Evolutionary conservation across 2,888 invertebrate species (phyloP), one percentile per base, ranked within the genome.

Genomic region (Cataglyphis altisquamis): DNA sequence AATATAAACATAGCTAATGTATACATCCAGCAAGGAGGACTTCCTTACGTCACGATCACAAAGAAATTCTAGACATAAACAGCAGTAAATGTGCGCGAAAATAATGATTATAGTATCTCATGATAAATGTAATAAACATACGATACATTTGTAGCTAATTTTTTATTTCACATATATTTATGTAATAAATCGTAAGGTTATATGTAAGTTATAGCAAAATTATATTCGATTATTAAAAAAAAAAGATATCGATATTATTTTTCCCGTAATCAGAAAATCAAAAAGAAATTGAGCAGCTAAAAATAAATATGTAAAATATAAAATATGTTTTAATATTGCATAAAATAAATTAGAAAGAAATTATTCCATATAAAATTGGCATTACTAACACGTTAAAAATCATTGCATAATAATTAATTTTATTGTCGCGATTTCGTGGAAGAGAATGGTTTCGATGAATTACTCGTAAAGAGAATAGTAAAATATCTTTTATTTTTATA

Each of bases 401-500:
- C n/a, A 74, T 21, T 67, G 21, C 8, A 36, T 21, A 25, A 68
- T 10, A 39, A 36, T 18, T 39, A 39, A n/a, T 39, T 52, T 77
- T 39, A 75, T 18, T 57, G 15, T 2, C 18, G 21, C 57, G 2
- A 55, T 32, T 3, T 18, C 32, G 60, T n/a, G 52, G n/a, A 52
- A 80, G 25, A 62, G 25, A 72, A 62, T 62, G 72, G 60, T 80
- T 70, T 60, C n/a, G 72, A 80, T 60, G 25, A 72, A 80, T 72
- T 45, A 78, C 36, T n/a, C 60, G 10, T 72, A n/a, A 72, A 78
- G 52, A 52, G 70, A 60, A 78, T 78, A 78, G 18, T 78, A 78
- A 78, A 78, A 78, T 78, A 78, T 78, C 32, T 77, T 70, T 78
- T 77, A 77, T 77, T 45, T 78, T 29, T 78, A 18, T 70, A 45